These are phyloP conservation scores for Macrotus californicus DNA, from an alignment of 2,113 vertebrate genomes.

Conservation along the genomic window DNA sequence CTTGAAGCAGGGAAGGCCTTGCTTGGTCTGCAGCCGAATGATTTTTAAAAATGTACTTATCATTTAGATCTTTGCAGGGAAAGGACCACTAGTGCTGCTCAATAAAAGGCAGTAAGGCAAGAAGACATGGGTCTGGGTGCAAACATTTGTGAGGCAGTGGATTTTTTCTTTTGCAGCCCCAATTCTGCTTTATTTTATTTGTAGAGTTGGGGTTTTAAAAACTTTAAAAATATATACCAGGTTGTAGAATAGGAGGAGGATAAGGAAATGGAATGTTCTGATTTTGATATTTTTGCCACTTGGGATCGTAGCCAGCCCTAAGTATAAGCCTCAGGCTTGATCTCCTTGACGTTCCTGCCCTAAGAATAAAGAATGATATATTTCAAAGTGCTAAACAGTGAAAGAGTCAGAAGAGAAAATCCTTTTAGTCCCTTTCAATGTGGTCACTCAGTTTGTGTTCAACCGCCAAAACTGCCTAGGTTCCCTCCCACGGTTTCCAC, in stretches of 20 bases:
- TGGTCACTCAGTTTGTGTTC: background rate
- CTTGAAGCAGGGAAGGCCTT: background rate
- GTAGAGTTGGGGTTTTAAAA: background rate
- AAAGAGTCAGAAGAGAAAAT: background rate
- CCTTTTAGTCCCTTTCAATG: background rate
- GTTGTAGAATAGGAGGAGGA: background rate
- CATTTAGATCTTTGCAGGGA: background rate
- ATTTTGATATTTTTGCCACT: background rate
- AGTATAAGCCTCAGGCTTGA: background rate
- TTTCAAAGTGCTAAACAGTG: background rate
- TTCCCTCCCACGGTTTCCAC: background rate
- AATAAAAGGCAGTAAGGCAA: background rate
- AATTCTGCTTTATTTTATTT: background rate
- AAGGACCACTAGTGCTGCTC: background rate
- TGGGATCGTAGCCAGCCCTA: background rate
- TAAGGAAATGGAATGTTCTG: background rate
- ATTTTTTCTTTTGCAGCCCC: background rate
- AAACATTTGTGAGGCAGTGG: background rate
- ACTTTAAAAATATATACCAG: background rate
- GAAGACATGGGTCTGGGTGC: background rate
- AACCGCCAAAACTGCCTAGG: background rate
- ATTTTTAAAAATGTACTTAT: background rate
- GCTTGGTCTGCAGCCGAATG: background rate
- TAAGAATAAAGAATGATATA: background rate
- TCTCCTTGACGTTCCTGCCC: conserved; percentile 1